Conservation (phyloP, 2,888 invertebrate species). For the Pollenia amentaria region DNA sequence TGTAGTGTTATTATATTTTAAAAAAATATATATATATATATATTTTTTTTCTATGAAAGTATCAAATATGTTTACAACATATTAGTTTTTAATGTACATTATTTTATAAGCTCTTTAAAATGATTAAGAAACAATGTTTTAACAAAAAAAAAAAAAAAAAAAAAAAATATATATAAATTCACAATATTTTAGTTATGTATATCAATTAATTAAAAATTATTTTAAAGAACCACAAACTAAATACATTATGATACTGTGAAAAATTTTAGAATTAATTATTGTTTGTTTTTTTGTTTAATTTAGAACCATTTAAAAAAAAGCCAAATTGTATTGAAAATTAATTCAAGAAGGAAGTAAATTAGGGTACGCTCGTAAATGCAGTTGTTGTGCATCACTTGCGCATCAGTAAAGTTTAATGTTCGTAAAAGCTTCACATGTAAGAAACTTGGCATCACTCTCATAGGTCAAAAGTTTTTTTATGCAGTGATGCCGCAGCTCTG, state of each 20-base stretch:
- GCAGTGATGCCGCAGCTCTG: too few species aligned
- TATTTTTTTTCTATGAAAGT: conserved; percentile 63
- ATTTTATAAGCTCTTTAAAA: conserved; percentile 71
- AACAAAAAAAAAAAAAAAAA: conserved; percentile 40
- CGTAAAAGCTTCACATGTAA: too few species aligned
- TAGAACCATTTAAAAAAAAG: conserved; percentile 28
- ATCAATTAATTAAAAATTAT: conserved; percentile 48
- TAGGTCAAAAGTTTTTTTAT: too few species aligned
- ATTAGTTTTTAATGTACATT: conserved; percentile 70
- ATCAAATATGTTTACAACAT: conserved; percentile 65
- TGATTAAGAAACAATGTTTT: conserved; percentile 58
- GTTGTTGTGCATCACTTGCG: too few species aligned
- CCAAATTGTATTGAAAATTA: conserved; percentile 24
- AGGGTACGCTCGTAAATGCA: conserved; percentile 14
- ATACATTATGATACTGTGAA: conserved; percentile 60
- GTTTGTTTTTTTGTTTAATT: conserved; percentile 32
- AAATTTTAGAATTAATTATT: conserved; percentile 7
- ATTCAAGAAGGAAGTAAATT: conserved; percentile 23
- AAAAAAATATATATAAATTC: conserved; percentile 46
- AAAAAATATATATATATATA: conserved; percentile 34
- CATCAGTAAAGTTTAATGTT: too few species aligned
- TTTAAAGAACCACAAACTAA: conserved; percentile 52
- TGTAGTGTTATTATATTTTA: conserved; percentile 56
- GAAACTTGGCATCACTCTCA: too few species aligned
- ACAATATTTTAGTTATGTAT: conserved; percentile 63